phyloP scores from a whole-genome alignment of 2,113 vertebrate genomes.

The Alces alces region DNA sequence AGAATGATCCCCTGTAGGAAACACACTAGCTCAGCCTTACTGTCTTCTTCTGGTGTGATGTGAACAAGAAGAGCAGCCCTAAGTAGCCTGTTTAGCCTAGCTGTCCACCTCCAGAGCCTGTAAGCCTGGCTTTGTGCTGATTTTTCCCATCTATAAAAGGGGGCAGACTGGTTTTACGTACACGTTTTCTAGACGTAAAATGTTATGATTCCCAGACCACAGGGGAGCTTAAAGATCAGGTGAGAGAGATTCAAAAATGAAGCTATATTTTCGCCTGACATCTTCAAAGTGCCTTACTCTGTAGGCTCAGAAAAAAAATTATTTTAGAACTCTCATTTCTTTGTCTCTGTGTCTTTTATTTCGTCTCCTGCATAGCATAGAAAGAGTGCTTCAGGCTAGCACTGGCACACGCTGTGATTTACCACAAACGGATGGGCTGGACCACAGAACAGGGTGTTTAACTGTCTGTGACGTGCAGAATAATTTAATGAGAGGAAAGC shows the following conservation, averaged over 20 bases:
- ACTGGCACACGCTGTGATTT: accelerated
- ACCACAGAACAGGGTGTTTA: not conserved
- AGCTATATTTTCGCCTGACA: not conserved
- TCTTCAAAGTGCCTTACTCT: not conserved
- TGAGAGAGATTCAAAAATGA: not conserved
- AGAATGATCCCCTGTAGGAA: not conserved
- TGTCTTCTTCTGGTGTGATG: accelerated
- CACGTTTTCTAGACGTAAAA: not conserved
- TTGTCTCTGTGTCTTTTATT: not conserved
- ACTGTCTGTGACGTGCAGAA: not conserved
- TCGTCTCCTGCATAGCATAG: not conserved
- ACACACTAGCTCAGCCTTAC: accelerated
- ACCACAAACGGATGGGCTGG: not conserved
- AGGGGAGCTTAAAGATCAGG: not conserved
- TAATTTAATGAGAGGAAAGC: not conserved
- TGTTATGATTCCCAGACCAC: not conserved
- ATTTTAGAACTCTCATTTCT: not conserved
- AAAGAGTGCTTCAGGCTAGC: not conserved
- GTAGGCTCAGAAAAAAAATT: not conserved
- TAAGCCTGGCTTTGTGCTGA: not conserved
- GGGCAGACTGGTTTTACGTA: not conserved
- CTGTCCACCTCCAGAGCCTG: not conserved
- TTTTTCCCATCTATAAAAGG: not conserved
- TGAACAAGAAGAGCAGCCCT: not conserved
- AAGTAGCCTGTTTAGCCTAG: not conserved